A percentile compares a stretch with the other conserved stretches of the same genome.
Evolutionary conservation across 2,797 vertebrate genomes (phyloP).

Genomic region (Sarcophilus harrisii): DNA sequence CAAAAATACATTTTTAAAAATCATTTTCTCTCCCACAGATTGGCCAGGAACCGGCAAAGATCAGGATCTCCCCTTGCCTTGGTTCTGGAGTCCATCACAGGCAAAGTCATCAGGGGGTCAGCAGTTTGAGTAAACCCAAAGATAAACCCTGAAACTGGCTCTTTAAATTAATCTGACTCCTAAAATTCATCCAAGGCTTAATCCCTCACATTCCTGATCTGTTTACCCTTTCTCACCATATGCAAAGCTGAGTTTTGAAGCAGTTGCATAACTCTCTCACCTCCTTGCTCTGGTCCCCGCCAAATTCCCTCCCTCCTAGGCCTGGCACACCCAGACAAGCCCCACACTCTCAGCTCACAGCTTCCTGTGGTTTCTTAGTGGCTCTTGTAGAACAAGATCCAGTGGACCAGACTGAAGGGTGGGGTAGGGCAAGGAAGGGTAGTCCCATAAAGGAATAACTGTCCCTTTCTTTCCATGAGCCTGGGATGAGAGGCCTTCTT

Average conservation of each 20-base stretch:
- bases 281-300: neutral
- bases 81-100: neutral
- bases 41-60: neutral
- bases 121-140: neutral
- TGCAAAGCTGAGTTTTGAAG: neutral
- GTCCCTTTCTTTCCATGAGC: neutral
- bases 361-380: neutral
- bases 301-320: neutral
- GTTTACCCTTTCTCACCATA: neutral
- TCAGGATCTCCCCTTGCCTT: neutral
- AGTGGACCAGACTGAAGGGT: neutral
- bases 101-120: neutral
- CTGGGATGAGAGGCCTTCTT: neutral
- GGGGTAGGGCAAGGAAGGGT: neutral
- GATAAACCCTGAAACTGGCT: neutral
- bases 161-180: neutral
- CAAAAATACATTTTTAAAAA: neutral
- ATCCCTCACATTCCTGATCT: neutral
- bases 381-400: neutral
- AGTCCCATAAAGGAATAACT: neutral
- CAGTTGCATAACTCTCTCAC: neutral
- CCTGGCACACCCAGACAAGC: neutral
- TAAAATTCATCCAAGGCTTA: neutral
- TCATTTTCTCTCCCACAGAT: neutral
- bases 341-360: neutral